Conservation (phyloP, 2,888 invertebrate genomes). For the Aplocera efformata region DNA sequence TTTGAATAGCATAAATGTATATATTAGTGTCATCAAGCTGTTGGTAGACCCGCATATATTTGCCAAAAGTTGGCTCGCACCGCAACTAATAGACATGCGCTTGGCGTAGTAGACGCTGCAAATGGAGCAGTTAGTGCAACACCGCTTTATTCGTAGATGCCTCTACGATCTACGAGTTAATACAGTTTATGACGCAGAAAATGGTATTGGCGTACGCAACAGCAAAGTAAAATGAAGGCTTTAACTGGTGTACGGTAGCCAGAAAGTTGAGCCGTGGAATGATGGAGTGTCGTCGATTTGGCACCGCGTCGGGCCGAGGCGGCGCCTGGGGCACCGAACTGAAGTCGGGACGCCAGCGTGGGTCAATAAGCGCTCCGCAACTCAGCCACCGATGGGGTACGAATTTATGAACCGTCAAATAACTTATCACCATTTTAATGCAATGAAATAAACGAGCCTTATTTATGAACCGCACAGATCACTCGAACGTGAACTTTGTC, state of each 20-base stretch:
- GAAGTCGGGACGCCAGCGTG: conserved; percentile 28
- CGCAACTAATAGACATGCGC: conserved; percentile 17
- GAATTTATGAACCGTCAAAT: conserved; percentile 77
- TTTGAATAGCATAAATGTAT: conserved; percentile 2
- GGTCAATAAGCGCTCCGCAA: conserved; percentile 42
- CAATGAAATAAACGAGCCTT: conserved; percentile 75
- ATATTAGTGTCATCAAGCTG: neutral
- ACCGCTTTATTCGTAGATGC: conserved; percentile 23
- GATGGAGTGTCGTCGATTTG: conserved; percentile 68
- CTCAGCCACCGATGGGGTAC: conserved; percentile 58
- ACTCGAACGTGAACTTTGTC: conserved; percentile 64
- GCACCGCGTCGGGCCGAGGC: conserved; percentile 57
- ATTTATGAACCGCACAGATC: conserved; percentile 72
- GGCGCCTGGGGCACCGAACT: conserved; percentile 54
- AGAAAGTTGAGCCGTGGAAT: conserved; percentile 58
- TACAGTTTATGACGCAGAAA: conserved; percentile 47
- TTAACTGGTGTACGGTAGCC: conserved; percentile 60
- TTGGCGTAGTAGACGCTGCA: conserved; percentile 22
- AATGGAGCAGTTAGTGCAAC: conserved; percentile 21
- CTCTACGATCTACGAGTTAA: conserved; percentile 27
- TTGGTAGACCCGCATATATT: neutral
- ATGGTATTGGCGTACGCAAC: conserved; percentile 56
- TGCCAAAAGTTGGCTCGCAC: conserved; percentile 19
- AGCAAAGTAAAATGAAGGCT: conserved; percentile 52
- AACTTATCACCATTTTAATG: conserved; percentile 78